Conservation (phyloP, 2,113 vertebrate species). For the Pangasianodon gigas region DNA sequence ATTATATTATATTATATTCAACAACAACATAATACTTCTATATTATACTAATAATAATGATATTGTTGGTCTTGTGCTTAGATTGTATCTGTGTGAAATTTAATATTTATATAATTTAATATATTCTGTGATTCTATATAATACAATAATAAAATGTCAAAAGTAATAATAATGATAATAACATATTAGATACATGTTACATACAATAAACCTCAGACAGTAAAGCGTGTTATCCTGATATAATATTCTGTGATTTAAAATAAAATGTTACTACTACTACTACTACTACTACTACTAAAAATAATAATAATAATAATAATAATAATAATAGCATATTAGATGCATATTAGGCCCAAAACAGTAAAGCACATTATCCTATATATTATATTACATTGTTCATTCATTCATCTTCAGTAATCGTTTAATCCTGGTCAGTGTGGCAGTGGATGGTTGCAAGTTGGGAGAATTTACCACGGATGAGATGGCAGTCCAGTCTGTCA, state of each 20-base stretch:
- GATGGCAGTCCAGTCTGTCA: neutral
- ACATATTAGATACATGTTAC: neutral
- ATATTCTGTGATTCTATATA: neutral
- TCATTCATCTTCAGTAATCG: no score
- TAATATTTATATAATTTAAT: neutral
- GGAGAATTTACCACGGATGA: neutral
- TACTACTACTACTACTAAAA: neutral
- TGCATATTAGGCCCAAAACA: no score
- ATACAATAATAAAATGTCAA: neutral
- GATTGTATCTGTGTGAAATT: neutral
- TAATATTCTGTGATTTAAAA: neutral
- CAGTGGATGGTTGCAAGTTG: no score
- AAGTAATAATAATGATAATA: neutral
- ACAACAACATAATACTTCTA: neutral
- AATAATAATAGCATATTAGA: neutral
- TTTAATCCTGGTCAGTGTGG: no score
- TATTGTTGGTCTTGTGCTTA: neutral
- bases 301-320: neutral
- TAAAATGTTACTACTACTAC: neutral
- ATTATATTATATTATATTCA: neutral
- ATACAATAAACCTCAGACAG: no score
- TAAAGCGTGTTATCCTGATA: no score
- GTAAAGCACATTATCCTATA: neutral
- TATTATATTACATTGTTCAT: neutral
- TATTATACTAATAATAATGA: neutral